A percentile compares a stretch with the other conserved stretches of the same genome.
phyloP scores from a whole-genome alignment of 2,888 invertebrate genomes.

The Folsomia candida region DNA sequence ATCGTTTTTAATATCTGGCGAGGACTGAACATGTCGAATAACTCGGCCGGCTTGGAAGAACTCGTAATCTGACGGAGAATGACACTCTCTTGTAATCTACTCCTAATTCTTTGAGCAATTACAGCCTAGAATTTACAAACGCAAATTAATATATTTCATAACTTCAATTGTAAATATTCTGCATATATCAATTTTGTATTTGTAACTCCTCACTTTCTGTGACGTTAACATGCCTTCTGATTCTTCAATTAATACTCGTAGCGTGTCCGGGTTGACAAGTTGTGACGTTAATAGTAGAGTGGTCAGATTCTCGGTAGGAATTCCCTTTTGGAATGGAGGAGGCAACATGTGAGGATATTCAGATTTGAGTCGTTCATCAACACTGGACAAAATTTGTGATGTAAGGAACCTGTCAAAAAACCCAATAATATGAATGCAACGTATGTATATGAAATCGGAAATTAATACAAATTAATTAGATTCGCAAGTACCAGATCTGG shows the following conservation, averaged over 20 bases:
- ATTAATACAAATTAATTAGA: not conserved
- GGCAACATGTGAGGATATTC: slow-evolving; percentile 48
- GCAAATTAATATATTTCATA: not conserved
- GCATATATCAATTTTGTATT: not conserved
- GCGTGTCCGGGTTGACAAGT: slow-evolving; percentile 38
- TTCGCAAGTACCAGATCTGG: not conserved
- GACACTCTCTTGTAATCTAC: slow-evolving; percentile 36
- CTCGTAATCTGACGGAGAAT: slow-evolving; percentile 39
- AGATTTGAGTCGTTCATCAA: slow-evolving; percentile 44
- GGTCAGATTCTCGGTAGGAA: slow-evolving; percentile 45
- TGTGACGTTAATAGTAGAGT: slow-evolving; percentile 38
- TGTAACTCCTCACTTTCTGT: slow-evolving; percentile 31
- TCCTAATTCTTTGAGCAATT: slow-evolving; percentile 35
- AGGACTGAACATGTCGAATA: slow-evolving; percentile 42
- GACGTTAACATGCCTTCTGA: slow-evolving; percentile 43
- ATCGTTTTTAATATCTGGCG: slow-evolving; percentile 38
- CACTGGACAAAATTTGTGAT: slow-evolving; percentile 31
- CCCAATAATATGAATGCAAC: no score
- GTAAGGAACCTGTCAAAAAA: slow-evolving; percentile 33
- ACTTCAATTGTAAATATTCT: not conserved
- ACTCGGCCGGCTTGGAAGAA: slow-evolving; percentile 31
- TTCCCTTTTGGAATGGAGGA: slow-evolving; percentile 44
- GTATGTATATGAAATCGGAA: not conserved
- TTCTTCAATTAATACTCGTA: slow-evolving; percentile 41
- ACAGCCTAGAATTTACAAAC: slow-evolving; percentile 29